A percentile compares a stretch with the other conserved stretches of the same genome.
Evolutionary conservation across 2,797 vertebrate genomes (phyloP).

Genomic region (Heterohyrax brucei): DNA sequence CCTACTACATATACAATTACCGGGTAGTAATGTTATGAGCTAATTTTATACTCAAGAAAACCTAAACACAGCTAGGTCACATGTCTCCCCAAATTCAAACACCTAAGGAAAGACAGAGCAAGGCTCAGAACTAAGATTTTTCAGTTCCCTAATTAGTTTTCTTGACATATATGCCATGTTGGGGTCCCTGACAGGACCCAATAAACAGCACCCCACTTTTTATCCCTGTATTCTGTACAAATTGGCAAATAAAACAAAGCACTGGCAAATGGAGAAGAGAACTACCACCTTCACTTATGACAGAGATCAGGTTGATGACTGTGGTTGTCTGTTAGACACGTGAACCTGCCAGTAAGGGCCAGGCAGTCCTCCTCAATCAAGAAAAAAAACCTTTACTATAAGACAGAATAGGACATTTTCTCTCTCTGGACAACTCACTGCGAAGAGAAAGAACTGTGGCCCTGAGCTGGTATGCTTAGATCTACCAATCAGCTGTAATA

Average conservation of each 20-base stretch:
- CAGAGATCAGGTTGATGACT: background rate
- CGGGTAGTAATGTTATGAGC: background rate
- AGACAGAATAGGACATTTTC: background rate
- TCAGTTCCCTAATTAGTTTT: background rate
- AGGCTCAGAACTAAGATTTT: conserved; percentile 43
- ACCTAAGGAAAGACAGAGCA: conserved; percentile 7
- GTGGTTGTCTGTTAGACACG: background rate
- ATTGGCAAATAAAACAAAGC: background rate
- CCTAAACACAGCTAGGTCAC: conserved; percentile 1
- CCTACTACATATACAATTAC: background rate
- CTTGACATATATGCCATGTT: background rate
- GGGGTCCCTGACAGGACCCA: background rate
- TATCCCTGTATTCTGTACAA: background rate
- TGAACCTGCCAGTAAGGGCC: background rate
- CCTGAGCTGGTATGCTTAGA: background rate
- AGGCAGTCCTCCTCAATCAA: background rate
- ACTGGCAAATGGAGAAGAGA: background rate
- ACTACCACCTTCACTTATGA: background rate
- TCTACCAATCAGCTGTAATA: background rate
- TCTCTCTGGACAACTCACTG: background rate
- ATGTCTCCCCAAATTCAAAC: background rate
- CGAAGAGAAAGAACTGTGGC: background rate
- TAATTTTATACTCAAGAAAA: conserved; percentile 43
- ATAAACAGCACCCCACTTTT: background rate
- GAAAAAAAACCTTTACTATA: background rate